Conservation (phyloP, 2,888 invertebrate species). For the Lasioglossum figueresi region DNA sequence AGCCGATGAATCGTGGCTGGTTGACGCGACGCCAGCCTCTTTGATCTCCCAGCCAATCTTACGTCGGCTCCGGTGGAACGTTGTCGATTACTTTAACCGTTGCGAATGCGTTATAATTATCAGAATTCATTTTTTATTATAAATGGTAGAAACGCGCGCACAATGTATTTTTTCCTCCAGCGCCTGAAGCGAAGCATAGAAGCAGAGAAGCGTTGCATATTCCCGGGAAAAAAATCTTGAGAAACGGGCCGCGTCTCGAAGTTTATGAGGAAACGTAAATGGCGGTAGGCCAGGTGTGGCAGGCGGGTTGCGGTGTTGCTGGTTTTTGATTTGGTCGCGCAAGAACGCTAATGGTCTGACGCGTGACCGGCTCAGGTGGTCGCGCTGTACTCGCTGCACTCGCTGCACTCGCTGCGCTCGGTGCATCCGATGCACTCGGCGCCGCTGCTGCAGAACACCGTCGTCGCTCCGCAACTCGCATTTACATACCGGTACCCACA, state of each 20-base stretch:
- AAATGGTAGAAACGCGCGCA: no score
- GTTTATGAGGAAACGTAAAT: constrained; percentile 13
- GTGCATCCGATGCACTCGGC: neutral
- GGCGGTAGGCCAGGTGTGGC: constrained; percentile 27
- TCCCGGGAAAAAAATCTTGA: neutral
- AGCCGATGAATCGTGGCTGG: constrained; percentile 41
- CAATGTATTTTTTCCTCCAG: no score
- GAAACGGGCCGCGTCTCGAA: constrained; percentile 2
- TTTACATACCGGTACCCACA: constrained; percentile 75
- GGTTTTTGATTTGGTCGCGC: constrained; percentile 63
- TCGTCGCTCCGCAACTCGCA: constrained; percentile 66
- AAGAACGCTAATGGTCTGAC: constrained; percentile 68
- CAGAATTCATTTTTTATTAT: no score
- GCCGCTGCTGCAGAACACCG: constrained; percentile 27
- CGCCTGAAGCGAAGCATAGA: no score
- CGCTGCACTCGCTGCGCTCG: neutral
- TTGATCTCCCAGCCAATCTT: constrained; percentile 8
- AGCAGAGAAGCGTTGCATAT: no score
- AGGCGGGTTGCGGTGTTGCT: constrained; percentile 30
- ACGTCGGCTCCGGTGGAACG: neutral
- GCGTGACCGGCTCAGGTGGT: constrained; percentile 68
- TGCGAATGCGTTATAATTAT: no score
- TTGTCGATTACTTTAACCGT: no score
- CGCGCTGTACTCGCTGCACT: constrained; percentile 13
- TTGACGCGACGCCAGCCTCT: neutral